Base-by-base conservation (phyloP, 2,888 invertebrate genomes). In the Pandemis heparana region DNA sequence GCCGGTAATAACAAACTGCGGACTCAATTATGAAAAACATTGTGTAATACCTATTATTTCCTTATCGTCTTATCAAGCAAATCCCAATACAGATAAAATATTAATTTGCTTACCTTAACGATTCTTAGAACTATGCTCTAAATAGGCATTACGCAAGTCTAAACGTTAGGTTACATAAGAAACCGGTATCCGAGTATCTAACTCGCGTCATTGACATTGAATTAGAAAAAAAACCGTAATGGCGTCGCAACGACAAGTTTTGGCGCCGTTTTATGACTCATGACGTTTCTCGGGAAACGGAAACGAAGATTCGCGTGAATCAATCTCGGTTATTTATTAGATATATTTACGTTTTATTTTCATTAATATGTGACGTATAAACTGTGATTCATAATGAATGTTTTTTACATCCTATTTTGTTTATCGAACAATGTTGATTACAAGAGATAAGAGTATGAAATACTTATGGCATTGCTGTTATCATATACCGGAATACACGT, bases 241-340 rank as follows among this genome's bases (percentile, higher is more conserved):
- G 73, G 74, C 73, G 71, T 60, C 64, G 69, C n/a, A 46, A 39
- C 65, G 23, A 18, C 48, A 38, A 48, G 10, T 69, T 53, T 69
- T 69, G 73, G 73, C 69, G 69, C 73, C 46, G 38, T 72, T 64
- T 14, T 56, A 9, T 80, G 79, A 79, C 23, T 82, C 81, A 82
- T 65, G 16, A 69, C 16, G 64, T 67, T 74, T 77, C 70, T 66
- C 74, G 61, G 71, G 79, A 82, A 82, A 70, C 78, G 78, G 79
- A 78, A 79, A 76, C 64, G 62, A 75, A 56, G 74, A 71, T 73
- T 78, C 75, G 74, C 72, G 75, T 82, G 81, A 81, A 75, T 81
- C 80, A 79, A 79, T 75, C 70, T 65, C 74, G 71, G 70, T 75
- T 74, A 71, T 76, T 64, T 62, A 39, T 70, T 53, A 60, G 38